Percentiles rank a stretch among this genome's conserved stretches.
Evolutionary conservation across 2,113 vertebrate species (phyloP).

Genomic region (Xiphophorus couchianus): DNA sequence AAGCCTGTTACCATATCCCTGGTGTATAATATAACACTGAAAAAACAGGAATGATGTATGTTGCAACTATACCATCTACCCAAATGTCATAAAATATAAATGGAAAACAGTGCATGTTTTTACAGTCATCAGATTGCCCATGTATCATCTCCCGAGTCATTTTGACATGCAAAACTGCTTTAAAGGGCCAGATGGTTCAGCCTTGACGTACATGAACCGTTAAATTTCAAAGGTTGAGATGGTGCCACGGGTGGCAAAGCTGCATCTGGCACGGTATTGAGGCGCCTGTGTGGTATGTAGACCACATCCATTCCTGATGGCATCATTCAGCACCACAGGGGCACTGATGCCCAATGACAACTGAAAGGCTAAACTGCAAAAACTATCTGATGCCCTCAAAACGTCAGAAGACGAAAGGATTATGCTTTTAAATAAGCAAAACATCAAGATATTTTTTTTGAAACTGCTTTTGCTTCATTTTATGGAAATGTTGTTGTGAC

Average conservation of each 20-base stretch:
- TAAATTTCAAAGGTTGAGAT: constrained; percentile 80
- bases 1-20: no score
- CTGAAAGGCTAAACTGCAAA: constrained; percentile 33
- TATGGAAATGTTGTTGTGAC: neutral
- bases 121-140: constrained; percentile 20
- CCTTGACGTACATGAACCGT: constrained; percentile 75
- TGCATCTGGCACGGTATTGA: constrained; percentile 75
- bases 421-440: neutral
- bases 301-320: constrained; percentile 79
- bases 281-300: constrained; percentile 71
- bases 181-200: constrained; percentile 77
- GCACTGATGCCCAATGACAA: constrained; percentile 58
- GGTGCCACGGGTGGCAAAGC: constrained; percentile 78
- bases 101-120: constrained; percentile 14
- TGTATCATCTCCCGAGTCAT: constrained; percentile 52
- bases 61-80: neutral
- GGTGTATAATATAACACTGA: neutral
- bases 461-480: neutral
- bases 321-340: constrained; percentile 62
- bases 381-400: constrained; percentile 7
- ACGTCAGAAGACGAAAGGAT: constrained; percentile 3
- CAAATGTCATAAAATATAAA: constrained; percentile 4
- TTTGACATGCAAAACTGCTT: constrained; percentile 59
- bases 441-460: neutral
- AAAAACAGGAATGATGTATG: neutral